Conservation (phyloP, 2,113 vertebrate species). For the Herpailurus yagouaroundi region DNA sequence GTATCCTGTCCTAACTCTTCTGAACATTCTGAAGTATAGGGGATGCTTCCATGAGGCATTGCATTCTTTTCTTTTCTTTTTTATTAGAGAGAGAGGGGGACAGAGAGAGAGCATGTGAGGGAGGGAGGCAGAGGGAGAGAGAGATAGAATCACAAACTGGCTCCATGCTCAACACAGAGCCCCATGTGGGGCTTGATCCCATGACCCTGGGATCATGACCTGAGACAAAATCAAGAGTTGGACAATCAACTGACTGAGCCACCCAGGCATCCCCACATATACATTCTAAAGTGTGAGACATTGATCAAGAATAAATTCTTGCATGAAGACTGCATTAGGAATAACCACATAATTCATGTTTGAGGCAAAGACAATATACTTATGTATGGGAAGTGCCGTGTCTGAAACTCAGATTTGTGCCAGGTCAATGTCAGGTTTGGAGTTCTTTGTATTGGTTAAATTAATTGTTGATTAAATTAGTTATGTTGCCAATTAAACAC, state of each 20-base stretch:
- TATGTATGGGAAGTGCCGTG: not conserved
- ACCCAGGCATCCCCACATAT: too few relatives aligned
- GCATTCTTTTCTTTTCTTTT: too few relatives aligned
- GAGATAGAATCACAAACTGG: too few relatives aligned
- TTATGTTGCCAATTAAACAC: conserved; percentile 33
- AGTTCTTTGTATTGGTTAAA: conserved; percentile 42
- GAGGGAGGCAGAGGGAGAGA: too few relatives aligned
- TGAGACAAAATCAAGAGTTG: too few relatives aligned
- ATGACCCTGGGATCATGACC: too few relatives aligned
- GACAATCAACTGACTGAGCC: too few relatives aligned
- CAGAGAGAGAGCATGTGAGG: too few relatives aligned
- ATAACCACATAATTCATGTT: not conserved
- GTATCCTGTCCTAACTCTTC: not conserved
- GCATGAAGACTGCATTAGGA: not conserved
- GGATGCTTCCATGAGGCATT: not conserved
- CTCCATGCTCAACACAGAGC: too few relatives aligned
- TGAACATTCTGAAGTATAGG: not conserved
- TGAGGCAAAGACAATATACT: not conserved
- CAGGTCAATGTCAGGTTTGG: not conserved
- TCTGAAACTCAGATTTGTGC: conserved; percentile 35
- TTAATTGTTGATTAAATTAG: conserved; percentile 44
- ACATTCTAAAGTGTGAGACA: not conserved
- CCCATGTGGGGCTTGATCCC: too few relatives aligned
- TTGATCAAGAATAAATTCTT: conserved; percentile 4
- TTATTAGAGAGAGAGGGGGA: too few relatives aligned